Percentiles rank a stretch among this genome's conserved stretches.
Evolutionary conservation across 2,113 vertebrate species (phyloP).

Genomic region (Motacilla tschutschensis): DNA sequence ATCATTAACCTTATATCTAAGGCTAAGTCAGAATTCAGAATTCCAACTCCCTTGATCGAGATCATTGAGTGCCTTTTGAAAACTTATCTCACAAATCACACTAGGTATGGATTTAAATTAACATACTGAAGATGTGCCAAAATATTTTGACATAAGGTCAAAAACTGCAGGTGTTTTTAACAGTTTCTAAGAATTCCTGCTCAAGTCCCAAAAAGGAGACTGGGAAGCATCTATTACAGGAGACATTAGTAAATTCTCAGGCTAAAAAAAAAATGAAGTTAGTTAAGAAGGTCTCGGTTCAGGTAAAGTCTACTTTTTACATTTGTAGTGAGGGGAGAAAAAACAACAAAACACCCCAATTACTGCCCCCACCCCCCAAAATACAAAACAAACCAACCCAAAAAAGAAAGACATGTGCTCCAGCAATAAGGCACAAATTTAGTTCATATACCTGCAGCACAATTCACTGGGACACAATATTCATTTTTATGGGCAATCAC

Average conservation of each 20-base stretch:
- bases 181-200: background rate
- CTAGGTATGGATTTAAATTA: background rate
- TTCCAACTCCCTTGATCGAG: background rate
- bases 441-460: background rate
- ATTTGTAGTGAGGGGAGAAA: background rate
- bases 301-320: background rate
- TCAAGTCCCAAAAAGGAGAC: fast-evolving
- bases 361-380: background rate
- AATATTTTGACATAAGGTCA: background rate
- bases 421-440: background rate
- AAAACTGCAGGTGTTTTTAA: fast-evolving
- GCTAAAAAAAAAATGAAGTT: background rate
- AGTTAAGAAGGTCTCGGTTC: background rate
- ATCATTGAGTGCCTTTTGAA: background rate
- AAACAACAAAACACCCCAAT: background rate
- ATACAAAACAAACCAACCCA: background rate
- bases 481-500: background rate
- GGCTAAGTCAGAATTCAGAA: background rate
- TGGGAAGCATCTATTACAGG: background rate
- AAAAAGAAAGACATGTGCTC: background rate
- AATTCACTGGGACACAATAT: background rate
- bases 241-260: background rate
- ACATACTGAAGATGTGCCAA: background rate
- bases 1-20: fast-evolving
- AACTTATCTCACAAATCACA: background rate